Base-by-base conservation (phyloP, 35 echinoderm and acorn worm genomes). In the Patiria miniata region DNA sequence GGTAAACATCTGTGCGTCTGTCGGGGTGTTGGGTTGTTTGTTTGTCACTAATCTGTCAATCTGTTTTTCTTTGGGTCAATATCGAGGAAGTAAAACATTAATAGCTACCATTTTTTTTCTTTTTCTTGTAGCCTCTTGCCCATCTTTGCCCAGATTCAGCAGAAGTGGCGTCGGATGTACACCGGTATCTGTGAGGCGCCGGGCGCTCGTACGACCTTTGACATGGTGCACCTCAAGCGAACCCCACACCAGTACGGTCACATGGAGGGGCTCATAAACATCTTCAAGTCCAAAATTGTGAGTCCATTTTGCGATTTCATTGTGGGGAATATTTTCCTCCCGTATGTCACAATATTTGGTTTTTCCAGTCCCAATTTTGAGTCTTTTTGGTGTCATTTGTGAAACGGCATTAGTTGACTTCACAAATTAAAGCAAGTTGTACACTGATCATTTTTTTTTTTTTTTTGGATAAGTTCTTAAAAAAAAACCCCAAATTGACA, bases 221-320 rank as follows among this genome's bases (percentile, higher is more conserved):
- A 97, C 79, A 97, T 97, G 88, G 95, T 97, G 1, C 95, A 97
- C 38, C 85, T 97, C 17, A 93, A 89, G 79, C 36, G 86, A 17
- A 91, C 85, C 12, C 95, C 91, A 16, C 88, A 93, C 39, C 95
- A 97, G 77, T 97, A 83, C 78, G 91, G 88, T 44, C 95, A 97
- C 36, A 52, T 97, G 30, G 88, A 91, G 69, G 95, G 95, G 50
- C 88, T 97, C 9, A 30, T 94, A 12, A 93, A 89, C 81, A 86
- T 97, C 37, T 97, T 97, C 91, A 97, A 93, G 76, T 97, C 95
- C 34, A 97, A 97, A 86, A 90, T 97, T 65, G 95, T 97, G 55
- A 90, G 91, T 79, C 59, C 28, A 7, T 54, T 3, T 17, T 37
- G 4, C 17, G n/a, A 7, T 69, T 69, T 18, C 5, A 36, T 69